These are phyloP conservation scores for Pycnomerus fuliginosus DNA, from an alignment of 2,888 invertebrate species.

Conservation along the genomic window DNA sequence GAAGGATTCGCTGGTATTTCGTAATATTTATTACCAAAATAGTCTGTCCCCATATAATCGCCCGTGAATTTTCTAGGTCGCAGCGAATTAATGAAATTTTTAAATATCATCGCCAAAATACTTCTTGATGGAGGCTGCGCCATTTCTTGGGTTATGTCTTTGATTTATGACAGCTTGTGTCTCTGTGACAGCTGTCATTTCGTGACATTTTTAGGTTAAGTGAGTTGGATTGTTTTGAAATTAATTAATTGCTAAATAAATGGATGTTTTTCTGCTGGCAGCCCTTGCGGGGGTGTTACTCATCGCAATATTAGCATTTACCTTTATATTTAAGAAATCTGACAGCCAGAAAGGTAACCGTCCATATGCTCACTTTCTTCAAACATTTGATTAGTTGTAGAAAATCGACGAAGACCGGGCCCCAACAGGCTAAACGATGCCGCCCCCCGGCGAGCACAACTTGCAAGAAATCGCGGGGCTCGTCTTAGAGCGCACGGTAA, in stretches of 20 bases:
- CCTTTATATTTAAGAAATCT: too few species aligned
- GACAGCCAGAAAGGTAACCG: too few species aligned
- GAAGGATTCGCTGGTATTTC: conserved; percentile 72
- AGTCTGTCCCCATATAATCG: conserved; percentile 68
- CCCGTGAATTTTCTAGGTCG: conserved; percentile 58
- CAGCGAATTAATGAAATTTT: conserved; percentile 65
- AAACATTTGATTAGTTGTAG: too few species aligned
- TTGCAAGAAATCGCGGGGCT: conserved; percentile 70
- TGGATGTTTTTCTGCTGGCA: too few species aligned
- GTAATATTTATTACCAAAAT: conserved; percentile 79
- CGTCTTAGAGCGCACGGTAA: conserved; percentile 63
- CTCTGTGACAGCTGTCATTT: too few species aligned
- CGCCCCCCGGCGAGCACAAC: conserved; percentile 68
- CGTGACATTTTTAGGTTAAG: too few species aligned
- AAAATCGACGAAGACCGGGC: conserved; percentile 36
- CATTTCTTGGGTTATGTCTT: conserved; percentile 25
- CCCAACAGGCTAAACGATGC: conserved; percentile 54
- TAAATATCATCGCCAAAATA: conserved; percentile 54
- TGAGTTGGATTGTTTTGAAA: too few species aligned
- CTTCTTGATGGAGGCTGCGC: conserved; percentile 41
- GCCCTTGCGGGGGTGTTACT: too few species aligned
- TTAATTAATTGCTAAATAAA: too few species aligned
- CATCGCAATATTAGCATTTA: too few species aligned
- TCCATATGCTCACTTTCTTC: too few species aligned
- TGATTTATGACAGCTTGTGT: too few species aligned